Conservation (phyloP, 1,140 invertebrate genomes). For the Cataglyphis hispanica region DNA sequence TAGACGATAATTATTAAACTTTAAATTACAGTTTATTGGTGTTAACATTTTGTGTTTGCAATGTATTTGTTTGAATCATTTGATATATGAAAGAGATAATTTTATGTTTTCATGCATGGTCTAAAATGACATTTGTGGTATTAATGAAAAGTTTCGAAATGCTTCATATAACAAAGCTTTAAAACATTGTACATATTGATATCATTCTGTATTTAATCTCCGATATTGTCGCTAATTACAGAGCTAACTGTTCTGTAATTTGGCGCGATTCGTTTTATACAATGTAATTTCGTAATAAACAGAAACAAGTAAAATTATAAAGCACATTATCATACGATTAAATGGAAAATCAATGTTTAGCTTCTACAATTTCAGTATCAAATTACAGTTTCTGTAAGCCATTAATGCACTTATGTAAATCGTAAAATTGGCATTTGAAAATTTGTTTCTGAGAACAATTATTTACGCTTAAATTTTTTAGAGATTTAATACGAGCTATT, state of each 20-base stretch:
- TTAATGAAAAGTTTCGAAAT: slow-evolving; percentile 61
- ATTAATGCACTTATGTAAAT: slow-evolving; percentile 39
- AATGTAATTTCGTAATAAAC: slow-evolving; percentile 56
- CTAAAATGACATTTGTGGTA: slow-evolving; percentile 59
- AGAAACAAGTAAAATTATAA: slow-evolving; percentile 42
- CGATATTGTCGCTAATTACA: slow-evolving; percentile 58
- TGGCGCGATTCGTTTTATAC: slow-evolving; percentile 37
- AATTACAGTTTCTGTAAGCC: slow-evolving; percentile 19
- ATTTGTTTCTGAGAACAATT: background rate
- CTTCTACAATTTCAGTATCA: slow-evolving; percentile 37
- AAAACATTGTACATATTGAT: slow-evolving; percentile 37
- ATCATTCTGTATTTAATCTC: slow-evolving; percentile 57
- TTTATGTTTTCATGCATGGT: slow-evolving; percentile 57
- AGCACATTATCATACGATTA: slow-evolving; percentile 59
- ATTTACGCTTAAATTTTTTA: background rate
- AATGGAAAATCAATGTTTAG: slow-evolving; percentile 63
- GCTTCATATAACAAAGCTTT: slow-evolving; percentile 53
- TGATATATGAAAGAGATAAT: slow-evolving; percentile 52
- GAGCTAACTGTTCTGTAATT: slow-evolving; percentile 46
- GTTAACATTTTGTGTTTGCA: slow-evolving; percentile 54
- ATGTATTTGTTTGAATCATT: slow-evolving; percentile 40
- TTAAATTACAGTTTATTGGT: slow-evolving; percentile 51
- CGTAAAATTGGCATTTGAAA: background rate
- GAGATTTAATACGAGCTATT: background rate
- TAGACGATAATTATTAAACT: slow-evolving; percentile 51